Evolutionary conservation across 2,797 vertebrate species (phyloP).

Genomic region (Siniperca scherzeri): DNA sequence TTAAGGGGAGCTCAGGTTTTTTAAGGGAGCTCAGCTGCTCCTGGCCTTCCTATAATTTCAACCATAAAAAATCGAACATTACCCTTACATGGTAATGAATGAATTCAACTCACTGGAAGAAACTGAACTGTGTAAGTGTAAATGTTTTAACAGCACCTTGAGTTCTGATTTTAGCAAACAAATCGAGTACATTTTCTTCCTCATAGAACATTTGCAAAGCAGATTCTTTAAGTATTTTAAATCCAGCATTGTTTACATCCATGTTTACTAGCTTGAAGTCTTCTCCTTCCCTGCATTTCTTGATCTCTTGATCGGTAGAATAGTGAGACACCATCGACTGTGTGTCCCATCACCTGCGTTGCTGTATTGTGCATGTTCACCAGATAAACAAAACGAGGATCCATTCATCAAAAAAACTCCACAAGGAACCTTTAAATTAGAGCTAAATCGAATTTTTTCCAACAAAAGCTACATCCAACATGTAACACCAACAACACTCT

Average conservation of each 20-base stretch:
- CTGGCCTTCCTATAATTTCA: slow-evolving; percentile 43
- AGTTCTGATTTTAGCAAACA: slow-evolving; percentile 17
- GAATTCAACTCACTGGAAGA: slow-evolving; percentile 22
- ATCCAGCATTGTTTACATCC: not conserved
- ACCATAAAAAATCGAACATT: slow-evolving; percentile 40
- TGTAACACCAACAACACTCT: not conserved
- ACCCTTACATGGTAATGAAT: slow-evolving; percentile 32
- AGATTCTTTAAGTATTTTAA: not conserved
- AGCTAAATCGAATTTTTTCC: not conserved
- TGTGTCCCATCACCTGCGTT: not conserved
- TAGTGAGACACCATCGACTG: not conserved
- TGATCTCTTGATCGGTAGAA: not conserved
- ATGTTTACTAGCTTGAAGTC: not conserved
- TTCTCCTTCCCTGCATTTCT: not conserved
- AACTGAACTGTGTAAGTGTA: slow-evolving; percentile 1
- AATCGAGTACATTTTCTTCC: not conserved
- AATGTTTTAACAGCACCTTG: slow-evolving; percentile 32
- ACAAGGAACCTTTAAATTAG: not conserved
- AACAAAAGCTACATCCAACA: slow-evolving; percentile 10
- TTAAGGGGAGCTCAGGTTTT: slow-evolving; percentile 33
- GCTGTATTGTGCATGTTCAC: not conserved
- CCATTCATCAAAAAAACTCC: not conserved
- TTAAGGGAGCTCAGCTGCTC: slow-evolving; percentile 27
- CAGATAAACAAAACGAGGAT: not conserved
- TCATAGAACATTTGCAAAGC: not conserved